Base-by-base conservation (phyloP, 2,888 invertebrate genomes). In the Meloe dianella region DNA sequence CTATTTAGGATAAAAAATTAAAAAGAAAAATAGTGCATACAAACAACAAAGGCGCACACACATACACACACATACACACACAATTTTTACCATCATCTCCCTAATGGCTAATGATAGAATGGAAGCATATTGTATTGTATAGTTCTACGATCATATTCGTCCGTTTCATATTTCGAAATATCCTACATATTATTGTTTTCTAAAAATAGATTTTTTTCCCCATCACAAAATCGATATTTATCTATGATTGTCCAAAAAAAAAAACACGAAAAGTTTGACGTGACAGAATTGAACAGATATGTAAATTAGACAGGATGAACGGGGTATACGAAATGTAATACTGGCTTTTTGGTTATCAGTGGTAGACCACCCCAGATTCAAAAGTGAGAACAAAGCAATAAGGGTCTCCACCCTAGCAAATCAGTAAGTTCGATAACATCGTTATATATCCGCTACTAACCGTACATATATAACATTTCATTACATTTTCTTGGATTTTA, bases 301-400 rank as follows among this genome's bases (percentile, higher is more conserved):
- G 79, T 77, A 79, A 79, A 79, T 79, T 75, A 77, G 71, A 51
- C 67, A 68, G 70, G 74, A 73, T 51, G 73, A 75, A 75, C 69
- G 78, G 74, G 75, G 71, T 78, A 73, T 77, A 74, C 74, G 76
- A 77, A 80, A 77, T 79, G 81, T 81, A 80, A 81, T 81, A 78
- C 79, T 75, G 80, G 78, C 41, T 79, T 80, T 80, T 81, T 78
- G 76, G 79, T 83, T 83, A 83, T 83, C 83, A 80, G 79, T 74
- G 75, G 78, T 77, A 80, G 80, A 82, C 82, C 82, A 82, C 83
- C 82, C 82, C 79, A 79, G 80, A 82, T 81, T 82, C 82, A 81
- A 82, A 83, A 83, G 82, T 83, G 83, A 83, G 83, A 82, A 83
- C 82, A 83, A 83, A 80, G 82, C 83, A 80, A 80, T 82, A 82